A percentile compares a stretch with the other conserved stretches of the same genome.
phyloP scores from a whole-genome alignment of 2,888 invertebrate genomes.

The Oscheius onirici region DNA sequence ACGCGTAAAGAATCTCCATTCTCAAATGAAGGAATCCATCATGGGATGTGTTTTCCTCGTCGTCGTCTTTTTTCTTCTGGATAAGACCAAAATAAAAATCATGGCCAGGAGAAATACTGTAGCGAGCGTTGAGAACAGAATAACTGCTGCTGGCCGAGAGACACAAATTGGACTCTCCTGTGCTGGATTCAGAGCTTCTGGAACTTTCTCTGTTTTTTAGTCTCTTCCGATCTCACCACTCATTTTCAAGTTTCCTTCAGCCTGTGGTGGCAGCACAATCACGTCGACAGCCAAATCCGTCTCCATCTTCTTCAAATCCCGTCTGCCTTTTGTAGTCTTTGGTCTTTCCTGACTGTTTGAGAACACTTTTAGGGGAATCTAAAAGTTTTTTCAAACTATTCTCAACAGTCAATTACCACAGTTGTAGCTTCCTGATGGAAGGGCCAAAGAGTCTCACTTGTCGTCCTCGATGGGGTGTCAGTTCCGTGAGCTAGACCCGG shows the following conservation, averaged over 20 bases:
- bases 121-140: not conserved
- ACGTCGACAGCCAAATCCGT: conserved; percentile 66
- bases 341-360: not conserved
- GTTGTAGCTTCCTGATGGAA: not conserved
- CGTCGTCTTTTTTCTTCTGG: not conserved
- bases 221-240: not conserved
- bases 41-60: conserved; percentile 6
- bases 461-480: not conserved
- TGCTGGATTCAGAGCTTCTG: not conserved
- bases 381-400: not conserved
- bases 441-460: conserved; percentile 11
- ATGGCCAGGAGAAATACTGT: not conserved
- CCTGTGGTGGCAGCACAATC: conserved; percentile 62
- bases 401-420: not conserved
- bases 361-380: conserved; percentile 14
- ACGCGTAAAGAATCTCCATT: not conserved
- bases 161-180: not conserved
- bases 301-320: conserved; percentile 57
- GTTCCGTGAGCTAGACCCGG: not conserved
- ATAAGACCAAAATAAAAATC: not conserved
- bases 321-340: conserved; percentile 32
- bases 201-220: too few species aligned
- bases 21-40: conserved; percentile 20
- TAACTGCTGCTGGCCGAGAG: conserved; percentile 3
- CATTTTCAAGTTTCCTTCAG: conserved; percentile 33